Evolutionary conservation across 1,140 invertebrate genomes (phyloP).

Genomic region (Rhyzopertha dominica): DNA sequence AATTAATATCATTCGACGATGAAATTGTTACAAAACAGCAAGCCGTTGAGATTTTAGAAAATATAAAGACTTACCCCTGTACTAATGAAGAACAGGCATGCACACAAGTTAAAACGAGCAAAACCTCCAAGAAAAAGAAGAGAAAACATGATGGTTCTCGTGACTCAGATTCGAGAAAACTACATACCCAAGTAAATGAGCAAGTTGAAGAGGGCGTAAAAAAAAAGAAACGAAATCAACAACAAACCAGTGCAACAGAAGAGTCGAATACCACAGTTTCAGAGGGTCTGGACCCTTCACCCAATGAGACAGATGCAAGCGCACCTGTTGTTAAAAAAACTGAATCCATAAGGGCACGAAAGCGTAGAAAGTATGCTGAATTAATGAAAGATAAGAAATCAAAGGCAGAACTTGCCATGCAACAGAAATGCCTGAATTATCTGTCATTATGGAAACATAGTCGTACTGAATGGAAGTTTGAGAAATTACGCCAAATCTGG

Average conservation of each 20-base stretch:
- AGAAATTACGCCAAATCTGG: constrained; percentile 69
- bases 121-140: too few species aligned
- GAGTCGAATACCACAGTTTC: background rate
- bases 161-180: constrained; percentile 2
- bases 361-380: constrained; percentile 29
- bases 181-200: constrained; percentile 6
- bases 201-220: background rate
- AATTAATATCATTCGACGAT: constrained; percentile 25
- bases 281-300: background rate
- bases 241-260: constrained; percentile 2
- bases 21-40: constrained; percentile 24
- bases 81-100: too few species aligned
- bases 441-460: constrained; percentile 65
- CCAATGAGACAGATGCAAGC: background rate
- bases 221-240: constrained; percentile 6
- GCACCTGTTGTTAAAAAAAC: constrained; percentile 10
- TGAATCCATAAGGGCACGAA: constrained; percentile 30
- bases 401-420: constrained; percentile 27
- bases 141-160: too few species aligned
- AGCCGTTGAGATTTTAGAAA: constrained; percentile 17
- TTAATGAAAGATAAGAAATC: constrained; percentile 30
- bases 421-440: constrained; percentile 50
- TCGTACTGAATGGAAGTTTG: constrained; percentile 68
- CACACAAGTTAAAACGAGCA: too few species aligned
- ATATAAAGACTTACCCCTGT: too few species aligned